Conservation (phyloP, 2,797 vertebrate genomes). For the Lerista edwardsae region DNA sequence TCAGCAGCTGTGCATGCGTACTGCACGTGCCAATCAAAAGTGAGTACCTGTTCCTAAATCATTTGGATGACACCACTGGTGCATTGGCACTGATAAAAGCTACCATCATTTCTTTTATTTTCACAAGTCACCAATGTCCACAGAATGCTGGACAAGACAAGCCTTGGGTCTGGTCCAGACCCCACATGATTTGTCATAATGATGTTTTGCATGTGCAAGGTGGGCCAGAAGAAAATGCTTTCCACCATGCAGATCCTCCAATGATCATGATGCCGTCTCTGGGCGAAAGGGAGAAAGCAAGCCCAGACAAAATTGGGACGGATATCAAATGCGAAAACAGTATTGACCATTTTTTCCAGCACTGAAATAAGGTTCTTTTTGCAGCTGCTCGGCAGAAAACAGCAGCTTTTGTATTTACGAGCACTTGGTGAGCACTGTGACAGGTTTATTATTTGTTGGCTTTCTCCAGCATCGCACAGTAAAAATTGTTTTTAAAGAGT, state of each 20-base stretch:
- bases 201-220: background rate
- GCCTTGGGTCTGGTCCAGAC: background rate
- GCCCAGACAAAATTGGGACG: constrained; percentile 60
- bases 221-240: background rate
- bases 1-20: no score
- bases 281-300: constrained; percentile 18
- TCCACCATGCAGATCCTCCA: background rate
- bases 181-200: background rate
- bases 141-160: background rate
- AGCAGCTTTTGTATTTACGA: constrained; percentile 75
- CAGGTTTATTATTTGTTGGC: constrained; percentile 84
- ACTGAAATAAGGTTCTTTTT: constrained; percentile 61
- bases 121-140: background rate
- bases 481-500: constrained; percentile 81
- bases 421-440: constrained; percentile 71
- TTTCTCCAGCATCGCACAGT: constrained; percentile 79
- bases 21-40: no score
- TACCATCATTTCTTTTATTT: background rate
- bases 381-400: constrained; percentile 61
- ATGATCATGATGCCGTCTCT: constrained; percentile 29
- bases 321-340: constrained; percentile 69
- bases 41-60: no score
- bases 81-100: background rate
- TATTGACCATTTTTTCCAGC: constrained; percentile 65
- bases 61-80: background rate